Conservation (phyloP, 37 sponge, comb jelly and placozoan genomes). For the Aplysina aerophoba region DNA sequence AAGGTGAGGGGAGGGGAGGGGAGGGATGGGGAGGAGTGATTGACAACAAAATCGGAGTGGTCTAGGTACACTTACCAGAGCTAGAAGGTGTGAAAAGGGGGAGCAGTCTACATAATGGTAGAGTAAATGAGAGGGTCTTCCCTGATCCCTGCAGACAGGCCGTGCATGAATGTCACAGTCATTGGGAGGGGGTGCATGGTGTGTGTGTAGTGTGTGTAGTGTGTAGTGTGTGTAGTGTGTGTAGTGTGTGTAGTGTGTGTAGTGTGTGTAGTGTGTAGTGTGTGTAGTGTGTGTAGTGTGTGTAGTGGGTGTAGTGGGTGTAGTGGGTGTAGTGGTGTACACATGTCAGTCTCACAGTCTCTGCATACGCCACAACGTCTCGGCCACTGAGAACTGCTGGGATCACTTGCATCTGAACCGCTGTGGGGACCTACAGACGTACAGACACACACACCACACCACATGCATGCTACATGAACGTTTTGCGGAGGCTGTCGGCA, state of each 20-base stretch:
- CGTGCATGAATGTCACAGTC: neutral
- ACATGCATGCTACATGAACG: neutral
- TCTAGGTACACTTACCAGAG: neutral
- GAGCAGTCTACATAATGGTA: conserved; percentile 41
- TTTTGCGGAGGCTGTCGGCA: neutral
- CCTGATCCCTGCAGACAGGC: conserved; percentile 42
- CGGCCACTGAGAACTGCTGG: conserved; percentile 36
- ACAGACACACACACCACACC: too few relatives aligned
- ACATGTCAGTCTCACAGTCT: conserved; percentile 39
- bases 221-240: too few relatives aligned
- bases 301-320: conserved; percentile 1
- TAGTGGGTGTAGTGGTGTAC: neutral
- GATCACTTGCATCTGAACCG: conserved; percentile 55
- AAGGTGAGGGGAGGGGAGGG: too few relatives aligned
- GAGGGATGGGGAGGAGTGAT: neutral
- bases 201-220: neutral
- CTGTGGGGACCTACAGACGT: conserved; percentile 27
- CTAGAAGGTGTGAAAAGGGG: conserved; percentile 20
- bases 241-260: too few relatives aligned
- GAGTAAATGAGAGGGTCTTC: conserved; percentile 42
- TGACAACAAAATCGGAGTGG: neutral
- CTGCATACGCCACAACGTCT: conserved; percentile 48
- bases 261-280: too few relatives aligned
- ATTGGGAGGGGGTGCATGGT: neutral
- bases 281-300: too few relatives aligned